These are phyloP conservation scores for Sabatieria punctata DNA, from an alignment of 2,888 invertebrate genomes.

Conservation along the genomic window DNA sequence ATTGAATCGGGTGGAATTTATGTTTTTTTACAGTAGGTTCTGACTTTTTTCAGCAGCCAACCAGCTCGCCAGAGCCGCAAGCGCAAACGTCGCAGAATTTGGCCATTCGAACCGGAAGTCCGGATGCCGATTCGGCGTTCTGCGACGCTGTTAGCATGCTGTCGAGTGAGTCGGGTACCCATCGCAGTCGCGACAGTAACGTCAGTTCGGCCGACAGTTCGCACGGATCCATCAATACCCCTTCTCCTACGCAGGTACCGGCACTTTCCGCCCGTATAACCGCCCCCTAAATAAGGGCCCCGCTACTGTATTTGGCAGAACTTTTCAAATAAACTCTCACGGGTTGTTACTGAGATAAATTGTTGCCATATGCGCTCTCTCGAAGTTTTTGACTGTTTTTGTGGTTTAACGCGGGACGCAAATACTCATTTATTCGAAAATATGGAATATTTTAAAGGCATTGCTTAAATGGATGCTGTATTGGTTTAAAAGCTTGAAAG, in stretches of 20 bases:
- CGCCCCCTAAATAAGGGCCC: too few relatives aligned
- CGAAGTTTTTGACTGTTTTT: too few relatives aligned
- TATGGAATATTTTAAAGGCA: too few relatives aligned
- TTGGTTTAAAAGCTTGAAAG: too few relatives aligned
- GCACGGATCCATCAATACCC: conserved; percentile 24
- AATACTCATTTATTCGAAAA: too few relatives aligned
- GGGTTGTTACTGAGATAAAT: too few relatives aligned
- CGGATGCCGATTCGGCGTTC: conserved; percentile 94
- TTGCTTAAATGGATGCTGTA: too few relatives aligned
- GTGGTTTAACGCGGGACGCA: too few relatives aligned
- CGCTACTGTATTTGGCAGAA: too few relatives aligned
- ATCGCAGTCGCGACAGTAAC: conserved; percentile 19
- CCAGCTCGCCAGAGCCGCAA: not conserved
- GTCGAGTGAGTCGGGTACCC: conserved; percentile 77
- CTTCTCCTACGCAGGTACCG: conserved; percentile 25
- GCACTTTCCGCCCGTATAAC: not conserved
- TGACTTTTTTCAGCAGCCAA: not conserved
- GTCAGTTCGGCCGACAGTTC: conserved; percentile 22
- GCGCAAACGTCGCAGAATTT: conserved; percentile 1
- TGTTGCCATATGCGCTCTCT: too few relatives aligned
- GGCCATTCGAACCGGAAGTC: conserved; percentile 53
- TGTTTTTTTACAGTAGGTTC: not conserved
- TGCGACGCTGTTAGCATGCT: conserved; percentile 87
- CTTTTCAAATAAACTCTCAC: too few relatives aligned
- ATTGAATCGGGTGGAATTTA: not conserved